Conservation (phyloP, 2,113 vertebrate species). For the Ornithorhynchus anatinus region DNA sequence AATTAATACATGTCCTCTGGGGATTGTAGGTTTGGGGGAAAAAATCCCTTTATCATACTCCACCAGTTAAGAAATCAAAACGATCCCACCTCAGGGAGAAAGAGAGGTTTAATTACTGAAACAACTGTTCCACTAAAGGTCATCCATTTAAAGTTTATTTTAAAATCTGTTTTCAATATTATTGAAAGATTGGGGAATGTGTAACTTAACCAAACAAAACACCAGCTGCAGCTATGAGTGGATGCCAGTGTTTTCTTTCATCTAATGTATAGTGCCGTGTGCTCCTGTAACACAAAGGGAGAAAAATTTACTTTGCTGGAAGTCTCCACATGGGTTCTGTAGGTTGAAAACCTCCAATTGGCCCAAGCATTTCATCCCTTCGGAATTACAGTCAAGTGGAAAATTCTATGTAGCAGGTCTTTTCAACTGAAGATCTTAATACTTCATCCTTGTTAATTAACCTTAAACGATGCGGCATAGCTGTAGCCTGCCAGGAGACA, state of each 20-base stretch:
- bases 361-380: background rate
- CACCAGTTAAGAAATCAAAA: background rate
- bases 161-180: constrained; percentile 5
- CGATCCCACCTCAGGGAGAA: background rate
- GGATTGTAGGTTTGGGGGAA: background rate
- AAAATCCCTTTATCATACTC: constrained; percentile 17
- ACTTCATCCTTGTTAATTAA: too few species aligned
- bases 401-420: background rate
- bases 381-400: background rate
- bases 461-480: too few species aligned
- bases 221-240: background rate
- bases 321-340: background rate
- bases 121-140: background rate
- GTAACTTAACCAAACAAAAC: background rate
- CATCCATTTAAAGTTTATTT: background rate
- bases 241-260: background rate
- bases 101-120: constrained; percentile 23
- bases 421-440: background rate
- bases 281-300: background rate
- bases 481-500: too few species aligned
- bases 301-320: background rate
- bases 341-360: background rate
- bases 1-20: background rate
- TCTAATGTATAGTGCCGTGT: background rate
- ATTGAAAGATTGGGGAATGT: background rate